These are phyloP conservation scores for Heterohyrax brucei DNA, from an alignment of 2,797 vertebrate species.

Conservation along the genomic window DNA sequence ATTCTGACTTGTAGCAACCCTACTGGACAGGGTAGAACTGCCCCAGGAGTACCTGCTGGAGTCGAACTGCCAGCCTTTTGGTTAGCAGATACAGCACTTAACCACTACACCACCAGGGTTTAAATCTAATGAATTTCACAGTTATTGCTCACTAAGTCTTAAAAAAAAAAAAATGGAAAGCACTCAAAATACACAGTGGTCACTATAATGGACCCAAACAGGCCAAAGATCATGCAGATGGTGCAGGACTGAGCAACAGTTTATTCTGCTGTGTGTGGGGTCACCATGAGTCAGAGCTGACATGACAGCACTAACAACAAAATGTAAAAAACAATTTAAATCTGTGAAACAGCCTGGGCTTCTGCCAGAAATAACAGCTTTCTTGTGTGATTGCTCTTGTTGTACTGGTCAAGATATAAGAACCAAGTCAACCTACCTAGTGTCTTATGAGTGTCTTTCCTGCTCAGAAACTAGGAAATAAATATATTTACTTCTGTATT, in stretches of 20 bases:
- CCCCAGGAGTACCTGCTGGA: too few species aligned
- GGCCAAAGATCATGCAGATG: not conserved
- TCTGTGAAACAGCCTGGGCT: not conserved
- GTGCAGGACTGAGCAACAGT: not conserved
- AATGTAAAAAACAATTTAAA: not conserved
- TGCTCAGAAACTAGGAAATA: slow-evolving; percentile 3
- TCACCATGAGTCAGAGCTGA: not conserved
- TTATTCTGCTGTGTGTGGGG: not conserved
- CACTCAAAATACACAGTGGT: not conserved
- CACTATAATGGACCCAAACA: not conserved
- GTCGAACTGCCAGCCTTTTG: too few species aligned
- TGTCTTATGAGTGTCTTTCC: not conserved
- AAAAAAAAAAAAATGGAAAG: not conserved
- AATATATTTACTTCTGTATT: not conserved
- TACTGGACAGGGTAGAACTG: too few species aligned
- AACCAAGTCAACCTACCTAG: not conserved
- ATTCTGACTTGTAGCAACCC: too few species aligned
- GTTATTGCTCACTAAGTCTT: not conserved
- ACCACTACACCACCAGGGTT: too few species aligned
- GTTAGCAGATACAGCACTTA: too few species aligned
- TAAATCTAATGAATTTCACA: not conserved
- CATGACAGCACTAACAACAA: not conserved
- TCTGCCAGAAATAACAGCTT: not conserved
- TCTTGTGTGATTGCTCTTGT: not conserved
- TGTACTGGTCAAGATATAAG: not conserved